Evolutionary conservation across 1,140 invertebrate genomes (phyloP).

Genomic region (Cataglyphis hispanica): DNA sequence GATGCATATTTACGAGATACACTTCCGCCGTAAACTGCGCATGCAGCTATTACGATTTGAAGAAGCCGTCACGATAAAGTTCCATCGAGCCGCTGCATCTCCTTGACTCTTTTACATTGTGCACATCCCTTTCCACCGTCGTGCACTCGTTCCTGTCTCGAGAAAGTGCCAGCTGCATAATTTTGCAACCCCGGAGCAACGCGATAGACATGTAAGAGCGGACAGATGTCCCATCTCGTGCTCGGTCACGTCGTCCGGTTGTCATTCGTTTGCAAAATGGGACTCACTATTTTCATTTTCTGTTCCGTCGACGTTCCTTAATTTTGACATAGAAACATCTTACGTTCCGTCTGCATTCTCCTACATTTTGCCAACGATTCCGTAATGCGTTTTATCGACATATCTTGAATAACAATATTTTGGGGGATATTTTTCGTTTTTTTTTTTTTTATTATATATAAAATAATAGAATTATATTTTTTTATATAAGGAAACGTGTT

Average conservation of each 20-base stretch:
- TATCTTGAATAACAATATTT: background rate
- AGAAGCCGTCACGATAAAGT: conserved; percentile 59
- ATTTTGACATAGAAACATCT: conserved; percentile 15
- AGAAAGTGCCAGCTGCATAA: conserved; percentile 62
- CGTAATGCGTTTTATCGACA: background rate
- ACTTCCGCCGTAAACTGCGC: conserved; percentile 55
- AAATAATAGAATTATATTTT: conserved; percentile 14
- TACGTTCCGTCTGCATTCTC: background rate
- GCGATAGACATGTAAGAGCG: conserved; percentile 54
- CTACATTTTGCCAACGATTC: background rate
- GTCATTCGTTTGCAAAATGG: conserved; percentile 53
- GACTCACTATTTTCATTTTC: conserved; percentile 47
- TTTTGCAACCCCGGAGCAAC: conserved; percentile 61
- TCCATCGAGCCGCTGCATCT: conserved; percentile 45
- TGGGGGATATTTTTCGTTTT: background rate
- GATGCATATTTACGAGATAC: conserved; percentile 62
- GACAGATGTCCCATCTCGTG: conserved; percentile 59
- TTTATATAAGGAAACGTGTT: background rate
- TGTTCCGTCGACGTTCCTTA: conserved; percentile 42
- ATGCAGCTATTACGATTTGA: conserved; percentile 59
- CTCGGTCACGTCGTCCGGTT: conserved; percentile 58
- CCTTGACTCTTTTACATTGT: conserved; percentile 59
- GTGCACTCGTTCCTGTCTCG: conserved; percentile 4
- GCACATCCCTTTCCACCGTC: conserved; percentile 13
- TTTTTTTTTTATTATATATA: background rate